These are phyloP conservation scores for Lepidocyrtoides sp. DNA, from an alignment of 2,888 invertebrate species.

Conservation along the genomic window DNA sequence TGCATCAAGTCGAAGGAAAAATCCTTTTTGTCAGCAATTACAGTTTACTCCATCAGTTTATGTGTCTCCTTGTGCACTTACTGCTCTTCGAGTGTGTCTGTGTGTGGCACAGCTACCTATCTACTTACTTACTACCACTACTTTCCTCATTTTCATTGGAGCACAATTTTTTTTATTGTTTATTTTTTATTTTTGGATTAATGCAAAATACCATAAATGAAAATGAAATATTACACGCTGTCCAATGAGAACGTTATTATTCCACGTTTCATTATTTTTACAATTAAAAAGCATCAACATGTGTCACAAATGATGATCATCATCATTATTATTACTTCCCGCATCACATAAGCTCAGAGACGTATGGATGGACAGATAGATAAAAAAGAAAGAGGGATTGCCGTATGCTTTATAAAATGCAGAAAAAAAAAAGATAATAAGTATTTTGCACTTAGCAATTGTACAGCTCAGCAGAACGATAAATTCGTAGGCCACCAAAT, in stretches of 20 bases:
- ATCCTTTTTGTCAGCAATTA: slow-evolving; percentile 69
- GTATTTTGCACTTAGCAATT: background rate
- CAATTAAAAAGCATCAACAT: slow-evolving; percentile 5
- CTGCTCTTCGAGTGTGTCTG: slow-evolving; percentile 7
- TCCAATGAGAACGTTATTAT: background rate
- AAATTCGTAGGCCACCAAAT: background rate
- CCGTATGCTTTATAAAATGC: background rate
- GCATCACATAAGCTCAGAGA: background rate
- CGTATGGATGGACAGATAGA: background rate
- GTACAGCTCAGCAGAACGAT: slow-evolving; percentile 29
- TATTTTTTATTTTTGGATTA: background rate
- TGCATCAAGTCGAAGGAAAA: slow-evolving; percentile 44
- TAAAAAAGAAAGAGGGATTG: background rate
- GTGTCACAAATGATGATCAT: slow-evolving; percentile 21
- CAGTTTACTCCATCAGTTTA: slow-evolving; percentile 58
- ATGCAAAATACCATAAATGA: background rate
- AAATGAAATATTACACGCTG: background rate
- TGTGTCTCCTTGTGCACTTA: slow-evolving; percentile 19
- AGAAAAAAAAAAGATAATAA: background rate
- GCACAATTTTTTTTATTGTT: too few relatives aligned
- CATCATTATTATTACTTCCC: background rate
- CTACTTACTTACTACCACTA: background rate
- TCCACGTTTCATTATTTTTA: slow-evolving; percentile 3
- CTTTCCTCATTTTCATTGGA: too few relatives aligned
- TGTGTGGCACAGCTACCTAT: slow-evolving; percentile 67